Evolutionary conservation across 2,888 invertebrate genomes (phyloP).

Genomic region (Crematogaster levior): DNA sequence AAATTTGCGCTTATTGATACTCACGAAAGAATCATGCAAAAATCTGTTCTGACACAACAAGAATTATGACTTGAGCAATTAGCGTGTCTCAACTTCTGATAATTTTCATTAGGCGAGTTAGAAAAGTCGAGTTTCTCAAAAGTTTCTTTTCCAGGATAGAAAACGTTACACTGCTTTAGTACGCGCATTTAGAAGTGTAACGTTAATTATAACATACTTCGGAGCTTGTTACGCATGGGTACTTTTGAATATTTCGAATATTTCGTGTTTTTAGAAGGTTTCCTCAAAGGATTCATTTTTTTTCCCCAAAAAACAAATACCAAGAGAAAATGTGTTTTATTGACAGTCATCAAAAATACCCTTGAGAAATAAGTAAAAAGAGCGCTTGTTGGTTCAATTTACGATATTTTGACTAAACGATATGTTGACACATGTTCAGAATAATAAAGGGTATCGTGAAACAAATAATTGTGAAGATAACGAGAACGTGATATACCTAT

Average conservation of each 20-base stretch:
- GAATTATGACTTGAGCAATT: slow-evolving; percentile 29
- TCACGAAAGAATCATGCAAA: slow-evolving; percentile 4
- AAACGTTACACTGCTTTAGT: background rate
- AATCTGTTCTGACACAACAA: slow-evolving; percentile 14
- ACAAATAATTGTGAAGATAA: background rate
- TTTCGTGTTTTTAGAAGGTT: slow-evolving; percentile 28
- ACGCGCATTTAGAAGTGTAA: slow-evolving; percentile 3
- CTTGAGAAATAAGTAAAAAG: background rate
- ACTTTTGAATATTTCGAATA: slow-evolving; percentile 56
- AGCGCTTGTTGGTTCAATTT: slow-evolving; percentile 5
- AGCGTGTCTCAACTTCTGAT: slow-evolving; percentile 24
- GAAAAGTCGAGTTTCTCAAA: slow-evolving; percentile 12
- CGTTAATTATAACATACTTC: slow-evolving; percentile 44
- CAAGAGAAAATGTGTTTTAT: slow-evolving; percentile 33
- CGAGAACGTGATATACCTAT: slow-evolving; percentile 13
- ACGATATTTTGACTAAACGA: slow-evolving; percentile 30
- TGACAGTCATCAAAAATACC: background rate
- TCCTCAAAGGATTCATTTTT: slow-evolving; percentile 21
- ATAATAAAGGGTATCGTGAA: slow-evolving; percentile 22
- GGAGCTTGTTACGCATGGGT: background rate
- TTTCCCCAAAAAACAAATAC: slow-evolving; percentile 19
- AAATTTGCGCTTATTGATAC: slow-evolving; percentile 6
- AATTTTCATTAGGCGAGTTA: slow-evolving; percentile 32
- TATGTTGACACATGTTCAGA: slow-evolving; percentile 4
- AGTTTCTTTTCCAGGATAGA: slow-evolving; percentile 1